Evolutionary conservation across 2,888 invertebrate species (phyloP).

Genomic region (Nomada fucata): DNA sequence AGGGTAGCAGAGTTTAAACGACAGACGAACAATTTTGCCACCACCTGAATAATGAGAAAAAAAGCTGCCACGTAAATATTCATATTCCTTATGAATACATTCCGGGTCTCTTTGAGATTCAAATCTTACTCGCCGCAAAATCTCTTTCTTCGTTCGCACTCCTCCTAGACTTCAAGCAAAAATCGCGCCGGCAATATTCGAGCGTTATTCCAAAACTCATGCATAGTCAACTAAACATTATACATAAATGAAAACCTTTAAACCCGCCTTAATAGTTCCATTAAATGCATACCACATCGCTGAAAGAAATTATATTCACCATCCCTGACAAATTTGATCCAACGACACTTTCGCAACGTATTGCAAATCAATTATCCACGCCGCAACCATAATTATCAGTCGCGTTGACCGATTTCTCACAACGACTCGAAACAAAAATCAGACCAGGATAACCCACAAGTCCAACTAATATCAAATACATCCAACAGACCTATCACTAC

Average conservation of each 20-base stretch:
- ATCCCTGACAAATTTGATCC: too few relatives aligned
- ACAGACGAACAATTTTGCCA: background rate
- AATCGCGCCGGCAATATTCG: background rate
- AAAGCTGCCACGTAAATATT: constrained; percentile 58
- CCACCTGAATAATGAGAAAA: constrained; percentile 48
- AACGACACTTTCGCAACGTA: too few relatives aligned
- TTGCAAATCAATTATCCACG: too few relatives aligned
- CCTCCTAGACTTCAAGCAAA: constrained; percentile 3
- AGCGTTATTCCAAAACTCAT: background rate
- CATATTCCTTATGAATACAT: constrained; percentile 59
- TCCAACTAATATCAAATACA: background rate
- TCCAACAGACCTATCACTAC: background rate
- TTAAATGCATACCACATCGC: too few relatives aligned
- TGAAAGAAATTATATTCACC: too few relatives aligned
- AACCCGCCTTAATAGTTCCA: too few relatives aligned
- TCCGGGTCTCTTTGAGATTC: constrained; percentile 53
- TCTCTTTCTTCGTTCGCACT: constrained; percentile 30
- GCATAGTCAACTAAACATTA: background rate
- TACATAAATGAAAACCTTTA: background rate
- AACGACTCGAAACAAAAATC: too few relatives aligned
- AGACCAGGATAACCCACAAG: too few relatives aligned
- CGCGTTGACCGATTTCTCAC: too few relatives aligned
- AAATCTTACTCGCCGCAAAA: constrained; percentile 49
- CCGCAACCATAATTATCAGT: too few relatives aligned
- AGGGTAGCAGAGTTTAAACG: constrained; percentile 3